Evolutionary conservation across 2,113 vertebrate species (phyloP), one percentile per base, ranked within the genome.

Genomic region (Mesembrinibis cayennensis): DNA sequence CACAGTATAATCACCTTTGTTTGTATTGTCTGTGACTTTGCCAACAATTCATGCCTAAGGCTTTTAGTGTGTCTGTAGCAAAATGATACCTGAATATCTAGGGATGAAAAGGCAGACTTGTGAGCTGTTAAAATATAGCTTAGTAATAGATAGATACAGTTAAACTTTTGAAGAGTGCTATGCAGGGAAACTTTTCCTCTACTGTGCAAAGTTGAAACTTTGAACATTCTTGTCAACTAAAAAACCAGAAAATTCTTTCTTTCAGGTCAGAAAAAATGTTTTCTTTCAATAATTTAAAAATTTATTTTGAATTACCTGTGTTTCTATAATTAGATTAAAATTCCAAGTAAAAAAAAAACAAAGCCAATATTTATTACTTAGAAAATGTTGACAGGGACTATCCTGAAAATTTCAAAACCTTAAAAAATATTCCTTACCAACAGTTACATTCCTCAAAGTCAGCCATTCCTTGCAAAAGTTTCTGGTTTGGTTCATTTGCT

Each of bases 41-140:
- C 89, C 94, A 95, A 85, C 59, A 89, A 87, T 42, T 63, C 58
- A 30, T 40, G 89, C 96, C 94, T 82, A 29, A 62, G 72, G 92
- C 86, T 83, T 90, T 89, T 56, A 62, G 29, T 53, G 66, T 23
- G 32, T 89, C 76, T 89, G 18, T 49, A 91, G 58, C 45, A 92
- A 97, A 97, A 95, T 42, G 49, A 73, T 65, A 82, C 65, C 72
- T 49, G 56, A 89, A 47, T 93, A 89, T 26, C 50, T 73, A 52
- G 22, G 52, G 59, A 71, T 62, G 32, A 83, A 97, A 95, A 96
- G 17, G 70, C 19, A 94, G 47, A 65, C n/a, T 56, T 61, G 45
- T 77, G 88, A 94, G 21, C 40, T 92, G 40, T 45, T 63, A 50
- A 93, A 44, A 71, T 53, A 76, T 1, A 69, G 36, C 14, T 96